Evolutionary conservation across 2,888 invertebrate species (phyloP), one percentile per base, ranked within the genome.

Genomic region (Aphodius sticticus): DNA sequence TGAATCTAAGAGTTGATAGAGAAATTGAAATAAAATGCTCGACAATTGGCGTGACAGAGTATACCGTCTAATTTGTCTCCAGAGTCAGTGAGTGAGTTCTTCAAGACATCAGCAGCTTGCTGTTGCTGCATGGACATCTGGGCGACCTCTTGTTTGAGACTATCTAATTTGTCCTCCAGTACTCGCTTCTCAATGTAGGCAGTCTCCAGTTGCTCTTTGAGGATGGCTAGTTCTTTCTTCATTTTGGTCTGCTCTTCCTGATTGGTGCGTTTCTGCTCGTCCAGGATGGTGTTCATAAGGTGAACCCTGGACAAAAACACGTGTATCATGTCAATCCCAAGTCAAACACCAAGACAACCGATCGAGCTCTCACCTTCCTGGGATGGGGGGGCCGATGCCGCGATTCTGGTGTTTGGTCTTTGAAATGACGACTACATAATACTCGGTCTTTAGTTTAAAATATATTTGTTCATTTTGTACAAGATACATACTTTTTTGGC

Each of bases 261-360:
- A 76, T 82, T 79, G 37, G 36, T 78, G 14, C 84, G 83, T 78
- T 85, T 84, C 72, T 78, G 78, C 16, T 84, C 82, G 14, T 80
- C 82, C 69, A 84, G 80, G 69, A 83, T 82, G 7, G 84, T 84
- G 78, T 86, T 84, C 16, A 86, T 81, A 12, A 82, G 83, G 78
- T 85, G 84, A 83, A 87, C 84, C 84, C 89, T 89, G 87, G 84
- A 87, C 86, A 86, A 84, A 85, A 84, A 82, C 82, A 85, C 83
- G 83, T 83, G 84, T 88, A 87, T 88, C 87, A 88, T 86, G 86
- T 88, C 88, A 89, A 86, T 88, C 83, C 86, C 81, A 82, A 82
- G 84, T 84, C 83, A 85, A 86, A 86, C 86, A 86, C 86, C 86
- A 82, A 84, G 82, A n/a, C 35, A 83, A 81, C 82, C 83, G 86